These are phyloP conservation scores for Tachystola acroxantha DNA, from an alignment of 2,888 invertebrate species.

Conservation along the genomic window DNA sequence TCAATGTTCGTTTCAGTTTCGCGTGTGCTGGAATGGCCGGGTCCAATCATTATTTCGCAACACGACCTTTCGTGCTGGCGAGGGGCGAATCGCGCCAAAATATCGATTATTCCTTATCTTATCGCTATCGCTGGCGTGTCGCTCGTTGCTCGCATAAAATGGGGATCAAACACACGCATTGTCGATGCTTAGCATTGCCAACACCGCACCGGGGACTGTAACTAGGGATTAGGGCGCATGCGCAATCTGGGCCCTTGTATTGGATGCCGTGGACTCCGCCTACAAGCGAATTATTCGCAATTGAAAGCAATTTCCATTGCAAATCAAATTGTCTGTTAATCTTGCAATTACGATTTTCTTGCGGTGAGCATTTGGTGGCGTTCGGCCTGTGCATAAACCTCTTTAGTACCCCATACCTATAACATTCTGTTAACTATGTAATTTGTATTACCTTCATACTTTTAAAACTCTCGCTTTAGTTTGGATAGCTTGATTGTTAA, in stretches of 20 bases:
- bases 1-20: conserved; percentile 32
- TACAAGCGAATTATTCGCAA: conserved; percentile 37
- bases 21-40: conserved; percentile 33
- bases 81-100: conserved; percentile 68
- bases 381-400: no score
- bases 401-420: no score
- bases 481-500: no score
- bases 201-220: not conserved
- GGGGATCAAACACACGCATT: conserved; percentile 52
- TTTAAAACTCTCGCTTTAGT: no score
- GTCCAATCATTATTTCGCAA: conserved; percentile 58
- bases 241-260: conserved; percentile 47
- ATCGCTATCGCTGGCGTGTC: conserved; percentile 65
- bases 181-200: not conserved
- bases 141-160: conserved; percentile 46
- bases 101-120: conserved; percentile 59
- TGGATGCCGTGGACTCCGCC: conserved; percentile 65
- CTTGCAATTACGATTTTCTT: no score
- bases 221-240: conserved; percentile 48
- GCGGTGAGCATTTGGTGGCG: no score
- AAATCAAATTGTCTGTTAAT: not conserved
- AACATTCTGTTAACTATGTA: no score
- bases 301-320: conserved; percentile 21
- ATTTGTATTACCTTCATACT: no score
- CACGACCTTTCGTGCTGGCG: conserved; percentile 65